Evolutionary conservation across 2,888 invertebrate species (phyloP).

Genomic region (Physocephala rufipes): DNA sequence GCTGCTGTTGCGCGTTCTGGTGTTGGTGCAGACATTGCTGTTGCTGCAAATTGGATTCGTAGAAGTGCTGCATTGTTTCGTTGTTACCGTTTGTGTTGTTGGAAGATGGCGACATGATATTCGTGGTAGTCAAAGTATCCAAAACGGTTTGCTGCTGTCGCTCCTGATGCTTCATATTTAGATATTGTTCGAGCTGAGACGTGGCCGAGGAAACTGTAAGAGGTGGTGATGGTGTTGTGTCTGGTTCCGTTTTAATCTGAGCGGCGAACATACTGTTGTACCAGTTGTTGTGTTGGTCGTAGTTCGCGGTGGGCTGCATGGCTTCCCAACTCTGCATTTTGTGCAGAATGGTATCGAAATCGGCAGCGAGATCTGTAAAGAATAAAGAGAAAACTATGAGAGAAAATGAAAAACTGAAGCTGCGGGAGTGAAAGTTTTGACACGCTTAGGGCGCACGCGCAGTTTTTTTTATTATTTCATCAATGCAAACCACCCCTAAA

Average conservation of each 20-base stretch:
- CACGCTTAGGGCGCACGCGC: slow-evolving; percentile 57
- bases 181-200: slow-evolving; percentile 59
- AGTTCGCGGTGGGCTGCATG: slow-evolving; percentile 58
- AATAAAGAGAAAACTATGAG: slow-evolving; percentile 1
- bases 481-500: slow-evolving; percentile 53
- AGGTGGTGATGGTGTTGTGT: slow-evolving; percentile 43
- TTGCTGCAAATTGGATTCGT: slow-evolving; percentile 49
- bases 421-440: slow-evolving; percentile 31
- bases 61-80: slow-evolving; percentile 56
- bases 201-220: slow-evolving; percentile 37
- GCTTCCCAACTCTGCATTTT: slow-evolving; percentile 65
- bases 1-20: slow-evolving; percentile 52
- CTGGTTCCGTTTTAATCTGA: slow-evolving; percentile 62
- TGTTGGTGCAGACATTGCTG: slow-evolving; percentile 50
- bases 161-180: slow-evolving; percentile 51
- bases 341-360: slow-evolving; percentile 24
- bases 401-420: neutral
- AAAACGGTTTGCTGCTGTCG: slow-evolving; percentile 48
- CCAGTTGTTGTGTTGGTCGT: slow-evolving; percentile 62
- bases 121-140: slow-evolving; percentile 55
- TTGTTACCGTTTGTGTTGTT: slow-evolving; percentile 48
- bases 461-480: slow-evolving; percentile 46
- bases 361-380: slow-evolving; percentile 17
- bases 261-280: slow-evolving; percentile 62
- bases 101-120: slow-evolving; percentile 55